Conservation (phyloP, 2,797 vertebrate genomes). For the Macropodus opercularis region DNA sequence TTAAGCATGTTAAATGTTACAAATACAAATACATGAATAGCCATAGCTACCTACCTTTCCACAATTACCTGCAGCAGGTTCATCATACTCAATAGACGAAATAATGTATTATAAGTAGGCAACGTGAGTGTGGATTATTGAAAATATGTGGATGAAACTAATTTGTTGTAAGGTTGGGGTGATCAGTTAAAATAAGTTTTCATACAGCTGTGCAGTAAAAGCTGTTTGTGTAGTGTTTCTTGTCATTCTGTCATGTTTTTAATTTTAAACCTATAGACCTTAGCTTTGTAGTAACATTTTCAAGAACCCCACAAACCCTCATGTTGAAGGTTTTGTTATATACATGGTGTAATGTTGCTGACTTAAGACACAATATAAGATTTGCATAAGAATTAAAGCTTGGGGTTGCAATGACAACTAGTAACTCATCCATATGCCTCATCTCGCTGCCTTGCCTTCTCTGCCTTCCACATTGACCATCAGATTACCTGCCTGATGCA, state of each 20-base stretch:
- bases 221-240: too few relatives aligned
- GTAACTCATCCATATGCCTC: background rate
- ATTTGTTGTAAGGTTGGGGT: too few relatives aligned
- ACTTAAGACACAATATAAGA: background rate
- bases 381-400: background rate
- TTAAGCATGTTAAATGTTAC: too few relatives aligned
- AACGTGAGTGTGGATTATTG: too few relatives aligned
- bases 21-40: too few relatives aligned
- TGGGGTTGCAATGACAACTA: background rate
- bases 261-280: background rate
- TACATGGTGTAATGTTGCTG: background rate
- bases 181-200: too few relatives aligned
- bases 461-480: slow-evolving; percentile 1
- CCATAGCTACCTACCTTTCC: too few relatives aligned
- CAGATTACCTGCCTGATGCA: slow-evolving; percentile 5
- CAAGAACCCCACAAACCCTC: background rate
- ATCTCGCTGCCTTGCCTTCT: background rate
- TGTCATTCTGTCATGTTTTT: background rate
- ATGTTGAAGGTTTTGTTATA: background rate
- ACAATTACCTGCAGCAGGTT: too few relatives aligned
- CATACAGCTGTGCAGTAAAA: too few relatives aligned
- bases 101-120: too few relatives aligned
- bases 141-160: too few relatives aligned
- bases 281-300: background rate
- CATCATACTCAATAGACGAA: too few relatives aligned